Evolutionary conservation across 2,113 vertebrate species (phyloP).

Genomic region (Pituophis catenifer): DNA sequence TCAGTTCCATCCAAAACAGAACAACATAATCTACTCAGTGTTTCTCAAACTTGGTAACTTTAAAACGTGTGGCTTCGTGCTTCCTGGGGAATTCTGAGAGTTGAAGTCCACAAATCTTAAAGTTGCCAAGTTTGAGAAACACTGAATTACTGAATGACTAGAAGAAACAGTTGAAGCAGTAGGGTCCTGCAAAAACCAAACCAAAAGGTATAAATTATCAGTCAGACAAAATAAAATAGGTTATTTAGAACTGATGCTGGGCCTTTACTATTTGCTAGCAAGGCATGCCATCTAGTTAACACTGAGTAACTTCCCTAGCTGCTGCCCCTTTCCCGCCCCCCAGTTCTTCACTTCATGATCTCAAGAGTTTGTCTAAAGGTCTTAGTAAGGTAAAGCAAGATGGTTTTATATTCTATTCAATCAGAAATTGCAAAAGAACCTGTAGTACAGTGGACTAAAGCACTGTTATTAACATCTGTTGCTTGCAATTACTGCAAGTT

Average conservation of each 20-base stretch:
- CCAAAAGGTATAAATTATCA: not conserved
- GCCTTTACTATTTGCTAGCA: not conserved
- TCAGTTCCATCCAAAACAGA: conserved; percentile 11
- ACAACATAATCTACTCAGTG: not conserved
- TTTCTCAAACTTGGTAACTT: not conserved
- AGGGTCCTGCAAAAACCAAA: conserved; percentile 19
- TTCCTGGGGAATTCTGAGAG: not conserved
- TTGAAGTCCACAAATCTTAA: not conserved
- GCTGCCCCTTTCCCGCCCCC: accelerated
- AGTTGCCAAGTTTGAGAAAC: not conserved
- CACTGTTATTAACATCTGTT: no score
- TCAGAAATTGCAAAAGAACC: conserved; percentile 9
- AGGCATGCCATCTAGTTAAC: not conserved
- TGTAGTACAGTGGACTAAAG: no score
- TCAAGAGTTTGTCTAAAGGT: no score
- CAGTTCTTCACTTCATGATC: not conserved
- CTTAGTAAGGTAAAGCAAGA: not conserved
- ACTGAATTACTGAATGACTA: not conserved
- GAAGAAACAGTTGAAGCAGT: not conserved
- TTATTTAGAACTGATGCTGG: conserved; percentile 17
- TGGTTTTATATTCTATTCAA: not conserved
- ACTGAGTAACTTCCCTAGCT: not conserved
- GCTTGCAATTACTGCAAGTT: no score
- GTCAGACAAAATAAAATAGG: not conserved
- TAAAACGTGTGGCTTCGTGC: not conserved